Conservation (phyloP, 2,888 invertebrate species). For the Aleiodes leptofemur region DNA sequence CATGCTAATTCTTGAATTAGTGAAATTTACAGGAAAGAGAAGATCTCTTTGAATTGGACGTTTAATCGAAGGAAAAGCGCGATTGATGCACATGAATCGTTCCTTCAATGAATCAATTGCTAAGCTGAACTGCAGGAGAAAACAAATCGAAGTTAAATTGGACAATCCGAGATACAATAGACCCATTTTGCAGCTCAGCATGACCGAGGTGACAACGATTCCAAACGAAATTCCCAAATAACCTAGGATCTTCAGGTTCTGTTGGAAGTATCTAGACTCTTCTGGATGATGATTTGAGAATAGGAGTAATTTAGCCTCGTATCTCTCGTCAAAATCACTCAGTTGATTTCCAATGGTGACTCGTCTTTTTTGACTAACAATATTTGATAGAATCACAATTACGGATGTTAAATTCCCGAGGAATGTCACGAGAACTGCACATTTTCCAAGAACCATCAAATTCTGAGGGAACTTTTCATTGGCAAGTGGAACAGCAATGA, state of each 20-base stretch:
- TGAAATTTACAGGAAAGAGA: neutral
- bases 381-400: slow-evolving; percentile 4
- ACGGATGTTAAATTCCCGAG: slow-evolving; percentile 1
- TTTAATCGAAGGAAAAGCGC: neutral
- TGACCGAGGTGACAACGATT: neutral
- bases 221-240: neutral
- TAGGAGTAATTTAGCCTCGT: neutral
- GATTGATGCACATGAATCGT: neutral
- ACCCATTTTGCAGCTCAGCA: neutral
- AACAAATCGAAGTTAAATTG: neutral
- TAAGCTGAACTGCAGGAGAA: neutral
- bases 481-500: too few relatives aligned
- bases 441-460: too few relatives aligned
- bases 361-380: neutral
- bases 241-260: neutral
- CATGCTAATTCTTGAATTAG: neutral
- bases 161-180: too few relatives aligned
- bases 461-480: too few relatives aligned
- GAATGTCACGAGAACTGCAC: too few relatives aligned
- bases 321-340: slow-evolving; percentile 9
- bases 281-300: neutral
- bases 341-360: neutral
- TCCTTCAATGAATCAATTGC: neutral
- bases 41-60: neutral
- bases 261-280: neutral